Conservation (phyloP, 1,140 invertebrate species). For the Trialeurodes vaporariorum region DNA sequence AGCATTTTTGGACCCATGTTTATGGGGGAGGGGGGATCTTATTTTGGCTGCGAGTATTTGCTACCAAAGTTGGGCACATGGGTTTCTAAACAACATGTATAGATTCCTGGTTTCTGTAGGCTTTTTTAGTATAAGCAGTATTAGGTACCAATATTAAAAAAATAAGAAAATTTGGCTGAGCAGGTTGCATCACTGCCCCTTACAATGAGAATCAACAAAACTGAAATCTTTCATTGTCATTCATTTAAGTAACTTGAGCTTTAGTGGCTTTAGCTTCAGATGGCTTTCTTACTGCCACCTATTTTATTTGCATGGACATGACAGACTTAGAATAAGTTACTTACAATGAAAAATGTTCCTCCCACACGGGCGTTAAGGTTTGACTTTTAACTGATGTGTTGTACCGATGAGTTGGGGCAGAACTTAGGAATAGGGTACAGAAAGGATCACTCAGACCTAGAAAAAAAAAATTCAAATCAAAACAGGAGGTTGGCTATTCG, state of each 20-base stretch:
- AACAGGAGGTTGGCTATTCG: too few relatives aligned
- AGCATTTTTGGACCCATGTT: too few relatives aligned
- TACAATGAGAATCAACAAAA: neutral
- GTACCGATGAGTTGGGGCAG: slow-evolving; percentile 57
- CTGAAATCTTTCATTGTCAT: too few relatives aligned
- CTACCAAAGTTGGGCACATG: too few relatives aligned
- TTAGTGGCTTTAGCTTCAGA: too few relatives aligned
- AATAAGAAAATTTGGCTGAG: slow-evolving; percentile 12
- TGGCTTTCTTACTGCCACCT: neutral
- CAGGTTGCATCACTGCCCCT: neutral
- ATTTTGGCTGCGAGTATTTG: too few relatives aligned
- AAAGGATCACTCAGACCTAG: slow-evolving; percentile 84
- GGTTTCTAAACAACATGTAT: too few relatives aligned
- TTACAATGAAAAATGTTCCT: slow-evolving; percentile 95
- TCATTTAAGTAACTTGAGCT: too few relatives aligned
- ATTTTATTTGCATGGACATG: neutral
- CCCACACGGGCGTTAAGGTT: slow-evolving; percentile 86
- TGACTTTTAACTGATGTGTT: slow-evolving; percentile 82
- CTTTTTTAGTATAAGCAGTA: too few relatives aligned
- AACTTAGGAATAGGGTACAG: slow-evolving; percentile 68
- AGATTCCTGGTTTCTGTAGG: too few relatives aligned
- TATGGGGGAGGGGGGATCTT: too few relatives aligned
- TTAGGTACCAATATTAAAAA: too few relatives aligned
- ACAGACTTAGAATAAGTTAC: slow-evolving; percentile 34
- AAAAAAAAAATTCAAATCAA: slow-evolving; percentile 17